These are phyloP conservation scores for Sebastiscus tertius DNA, from an alignment of 2,797 vertebrate species.

Conservation along the genomic window DNA sequence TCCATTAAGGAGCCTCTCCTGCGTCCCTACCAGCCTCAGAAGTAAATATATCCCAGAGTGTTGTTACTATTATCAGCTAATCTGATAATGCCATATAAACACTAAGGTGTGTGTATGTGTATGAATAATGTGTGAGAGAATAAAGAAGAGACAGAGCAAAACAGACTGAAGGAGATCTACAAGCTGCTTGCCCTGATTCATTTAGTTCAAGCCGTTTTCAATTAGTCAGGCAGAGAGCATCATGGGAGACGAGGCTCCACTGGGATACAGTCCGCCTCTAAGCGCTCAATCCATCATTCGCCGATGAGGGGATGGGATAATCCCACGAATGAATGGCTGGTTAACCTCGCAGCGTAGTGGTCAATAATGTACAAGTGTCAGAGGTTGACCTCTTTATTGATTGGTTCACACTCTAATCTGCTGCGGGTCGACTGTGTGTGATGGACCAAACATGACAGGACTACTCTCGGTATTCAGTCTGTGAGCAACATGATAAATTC, in stretches of 20 bases:
- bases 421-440: background rate
- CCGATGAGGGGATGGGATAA: conserved; percentile 26
- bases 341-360: conserved; percentile 4
- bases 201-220: background rate
- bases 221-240: conserved; percentile 27
- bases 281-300: conserved; percentile 38
- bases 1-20: background rate
- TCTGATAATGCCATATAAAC: conserved; percentile 28
- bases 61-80: conserved; percentile 25
- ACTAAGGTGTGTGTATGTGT: background rate
- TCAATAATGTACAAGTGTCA: conserved; percentile 27
- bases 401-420: background rate
- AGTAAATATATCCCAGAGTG: background rate
- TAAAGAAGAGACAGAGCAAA: background rate
- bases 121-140: background rate
- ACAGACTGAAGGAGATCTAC: background rate
- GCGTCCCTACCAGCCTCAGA: background rate
- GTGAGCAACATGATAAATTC: background rate
- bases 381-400: conserved; percentile 17
- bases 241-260: background rate
- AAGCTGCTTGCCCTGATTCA: background rate
- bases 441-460: background rate
- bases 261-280: background rate
- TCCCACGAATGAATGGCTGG: conserved; percentile 24
- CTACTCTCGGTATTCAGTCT: background rate